A percentile compares a stretch with the other conserved stretches of the same genome.
Conservation (phyloP, 2,888 invertebrate genomes). For the Pollenia labialis region DNA sequence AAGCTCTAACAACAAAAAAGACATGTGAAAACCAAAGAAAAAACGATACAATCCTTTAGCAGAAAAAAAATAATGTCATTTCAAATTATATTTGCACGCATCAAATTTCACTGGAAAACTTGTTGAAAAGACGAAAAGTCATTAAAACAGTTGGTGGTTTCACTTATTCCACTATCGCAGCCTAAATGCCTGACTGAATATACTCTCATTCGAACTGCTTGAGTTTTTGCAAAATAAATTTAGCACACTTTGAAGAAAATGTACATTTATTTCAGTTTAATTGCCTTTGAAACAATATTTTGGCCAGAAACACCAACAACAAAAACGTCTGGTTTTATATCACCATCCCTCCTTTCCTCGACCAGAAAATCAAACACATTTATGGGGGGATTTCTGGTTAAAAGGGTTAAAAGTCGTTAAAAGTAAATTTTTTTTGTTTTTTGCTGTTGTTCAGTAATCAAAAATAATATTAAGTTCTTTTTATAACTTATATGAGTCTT, state of each 20-base stretch:
- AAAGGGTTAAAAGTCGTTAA: constrained; percentile 58
- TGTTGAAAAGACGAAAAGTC: constrained; percentile 69
- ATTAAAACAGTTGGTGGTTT: constrained; percentile 68
- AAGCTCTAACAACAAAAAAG: constrained; percentile 2
- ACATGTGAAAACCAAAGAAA: neutral
- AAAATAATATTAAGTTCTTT: neutral
- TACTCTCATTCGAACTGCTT: neutral
- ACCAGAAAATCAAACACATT: constrained; percentile 3
- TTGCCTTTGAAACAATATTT: constrained; percentile 53
- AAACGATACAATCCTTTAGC: constrained; percentile 1
- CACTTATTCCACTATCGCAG: neutral
- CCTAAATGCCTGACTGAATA: neutral
- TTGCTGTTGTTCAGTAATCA: constrained; percentile 17
- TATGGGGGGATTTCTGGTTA: constrained; percentile 36
- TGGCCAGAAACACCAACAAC: neutral
- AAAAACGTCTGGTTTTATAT: neutral
- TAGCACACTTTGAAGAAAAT: neutral
- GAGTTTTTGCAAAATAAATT: constrained; percentile 10
- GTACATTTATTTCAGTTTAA: constrained; percentile 60
- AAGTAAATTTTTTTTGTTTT: constrained; percentile 17
- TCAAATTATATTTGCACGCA: constrained; percentile 72
- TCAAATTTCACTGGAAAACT: constrained; percentile 73
- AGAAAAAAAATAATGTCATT: constrained; percentile 63
- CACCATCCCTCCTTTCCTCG: neutral
- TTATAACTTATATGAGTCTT: neutral